phyloP scores from a whole-genome alignment of 1,140 invertebrate genomes.

The Plodia interpunctella region DNA sequence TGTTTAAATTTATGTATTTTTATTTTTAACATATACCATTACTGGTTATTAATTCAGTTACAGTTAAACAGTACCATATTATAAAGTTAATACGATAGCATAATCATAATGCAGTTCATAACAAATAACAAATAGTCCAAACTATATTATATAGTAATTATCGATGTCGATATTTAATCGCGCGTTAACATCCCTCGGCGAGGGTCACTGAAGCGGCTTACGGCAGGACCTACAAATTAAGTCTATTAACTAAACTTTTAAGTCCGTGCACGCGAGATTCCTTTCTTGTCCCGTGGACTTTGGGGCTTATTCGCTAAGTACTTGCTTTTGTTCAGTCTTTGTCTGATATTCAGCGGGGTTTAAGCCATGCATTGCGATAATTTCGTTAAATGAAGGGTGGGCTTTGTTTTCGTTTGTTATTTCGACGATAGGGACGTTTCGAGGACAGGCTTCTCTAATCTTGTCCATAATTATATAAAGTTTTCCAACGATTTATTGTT shows the following conservation, averaged over 20 bases:
- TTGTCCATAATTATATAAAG: too few species aligned
- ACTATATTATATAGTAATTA: slow-evolving; percentile 12
- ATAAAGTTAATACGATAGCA: too few species aligned
- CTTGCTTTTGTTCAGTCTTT: slow-evolving; percentile 58
- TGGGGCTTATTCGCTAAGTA: slow-evolving; percentile 69
- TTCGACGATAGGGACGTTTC: not conserved
- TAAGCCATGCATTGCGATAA: slow-evolving; percentile 26
- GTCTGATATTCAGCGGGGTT: slow-evolving; percentile 63
- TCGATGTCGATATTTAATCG: slow-evolving; percentile 35
- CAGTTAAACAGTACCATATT: too few species aligned
- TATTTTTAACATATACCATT: too few species aligned
- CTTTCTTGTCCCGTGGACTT: slow-evolving; percentile 66
- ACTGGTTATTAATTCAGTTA: too few species aligned
- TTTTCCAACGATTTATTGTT: too few species aligned
- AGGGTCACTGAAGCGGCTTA: slow-evolving; percentile 14
- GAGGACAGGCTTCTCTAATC: too few species aligned
- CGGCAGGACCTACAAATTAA: slow-evolving; percentile 14
- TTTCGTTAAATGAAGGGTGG: slow-evolving; percentile 10
- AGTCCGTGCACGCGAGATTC: slow-evolving; percentile 67
- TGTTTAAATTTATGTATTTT: too few species aligned
- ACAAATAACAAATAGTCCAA: not conserved
- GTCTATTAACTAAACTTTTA: slow-evolving; percentile 69
- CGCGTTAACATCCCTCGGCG: not conserved
- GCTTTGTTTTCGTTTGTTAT: not conserved
- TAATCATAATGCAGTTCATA: too few species aligned